These are phyloP conservation scores for Caenorhabditis japonica DNA, from an alignment of 2,888 invertebrate species.

Conservation along the genomic window DNA sequence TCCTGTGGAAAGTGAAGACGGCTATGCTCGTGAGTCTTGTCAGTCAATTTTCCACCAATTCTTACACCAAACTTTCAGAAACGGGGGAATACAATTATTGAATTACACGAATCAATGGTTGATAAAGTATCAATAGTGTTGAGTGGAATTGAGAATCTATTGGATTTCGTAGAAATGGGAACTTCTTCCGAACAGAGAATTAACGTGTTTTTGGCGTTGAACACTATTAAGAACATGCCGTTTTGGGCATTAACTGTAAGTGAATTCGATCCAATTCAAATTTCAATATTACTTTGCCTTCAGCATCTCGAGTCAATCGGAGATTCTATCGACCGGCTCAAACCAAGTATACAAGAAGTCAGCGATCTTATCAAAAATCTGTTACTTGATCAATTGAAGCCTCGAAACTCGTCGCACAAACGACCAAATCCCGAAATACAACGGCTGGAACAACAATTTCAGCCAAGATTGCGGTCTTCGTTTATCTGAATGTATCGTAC, in stretches of 20 bases:
- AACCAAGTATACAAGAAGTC: not conserved
- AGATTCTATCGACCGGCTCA: not conserved
- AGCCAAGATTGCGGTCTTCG: no score
- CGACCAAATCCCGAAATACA: not conserved
- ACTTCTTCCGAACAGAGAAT: not conserved
- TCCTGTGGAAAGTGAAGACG: not conserved
- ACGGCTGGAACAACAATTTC: not conserved
- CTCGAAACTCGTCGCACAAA: not conserved
- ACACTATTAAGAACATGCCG: not conserved
- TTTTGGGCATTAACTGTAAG: not conserved
- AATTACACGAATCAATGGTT: not conserved
- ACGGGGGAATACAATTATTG: not conserved
- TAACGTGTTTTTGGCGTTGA: not conserved
- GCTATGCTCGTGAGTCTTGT: not conserved
- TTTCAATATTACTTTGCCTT: not conserved
- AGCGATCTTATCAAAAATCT: not conserved
- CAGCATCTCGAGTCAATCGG: not conserved
- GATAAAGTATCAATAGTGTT: not conserved
- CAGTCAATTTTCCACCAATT: no score
- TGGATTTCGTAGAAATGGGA: not conserved
- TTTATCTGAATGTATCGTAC: no score
- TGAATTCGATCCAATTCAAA: not conserved
- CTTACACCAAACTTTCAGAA: no score
- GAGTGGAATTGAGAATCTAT: not conserved
- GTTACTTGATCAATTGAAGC: not conserved